Conservation (phyloP, 2,888 invertebrate species). For the Imbricaverruca yamaguchii region DNA sequence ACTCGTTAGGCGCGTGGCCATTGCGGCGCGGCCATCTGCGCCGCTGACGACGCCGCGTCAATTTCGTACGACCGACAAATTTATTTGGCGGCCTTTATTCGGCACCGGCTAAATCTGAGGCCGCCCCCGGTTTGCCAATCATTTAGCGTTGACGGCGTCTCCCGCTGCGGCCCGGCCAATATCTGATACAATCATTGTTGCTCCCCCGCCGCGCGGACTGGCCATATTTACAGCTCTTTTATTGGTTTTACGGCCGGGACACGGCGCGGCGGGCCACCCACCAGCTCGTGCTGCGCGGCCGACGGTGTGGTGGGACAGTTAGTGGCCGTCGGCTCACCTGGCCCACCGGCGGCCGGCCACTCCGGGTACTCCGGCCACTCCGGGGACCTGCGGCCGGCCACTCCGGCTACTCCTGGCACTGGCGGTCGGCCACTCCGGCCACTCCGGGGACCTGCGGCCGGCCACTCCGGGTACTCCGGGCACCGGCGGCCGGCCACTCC, state of each 20-base stretch:
- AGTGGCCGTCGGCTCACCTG: background rate
- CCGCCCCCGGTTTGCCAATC: background rate
- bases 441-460: too few relatives aligned
- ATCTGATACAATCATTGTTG: conserved; percentile 14
- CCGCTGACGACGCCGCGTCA: background rate
- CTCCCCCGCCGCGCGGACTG: background rate
- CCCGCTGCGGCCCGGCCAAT: background rate
- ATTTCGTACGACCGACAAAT: background rate
- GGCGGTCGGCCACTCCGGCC: too few relatives aligned
- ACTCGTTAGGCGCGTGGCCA: background rate
- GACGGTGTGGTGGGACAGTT: background rate
- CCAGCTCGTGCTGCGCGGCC: background rate
- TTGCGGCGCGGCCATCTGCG: background rate
- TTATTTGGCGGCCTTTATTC: background rate
- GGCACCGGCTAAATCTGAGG: background rate
- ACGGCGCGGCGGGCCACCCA: background rate
- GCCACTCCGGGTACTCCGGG: too few relatives aligned
- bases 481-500: too few relatives aligned
- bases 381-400: too few relatives aligned
- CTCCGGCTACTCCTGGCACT: too few relatives aligned
- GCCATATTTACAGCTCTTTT: conserved; percentile 18
- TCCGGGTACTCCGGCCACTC: background rate
- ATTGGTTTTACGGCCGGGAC: conserved; percentile 16
- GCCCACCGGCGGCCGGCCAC: background rate
- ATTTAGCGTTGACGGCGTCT: conserved; percentile 16